Evolutionary conservation across 2,113 vertebrate species (phyloP).

Genomic region (Hippocampus mohnikei): DNA sequence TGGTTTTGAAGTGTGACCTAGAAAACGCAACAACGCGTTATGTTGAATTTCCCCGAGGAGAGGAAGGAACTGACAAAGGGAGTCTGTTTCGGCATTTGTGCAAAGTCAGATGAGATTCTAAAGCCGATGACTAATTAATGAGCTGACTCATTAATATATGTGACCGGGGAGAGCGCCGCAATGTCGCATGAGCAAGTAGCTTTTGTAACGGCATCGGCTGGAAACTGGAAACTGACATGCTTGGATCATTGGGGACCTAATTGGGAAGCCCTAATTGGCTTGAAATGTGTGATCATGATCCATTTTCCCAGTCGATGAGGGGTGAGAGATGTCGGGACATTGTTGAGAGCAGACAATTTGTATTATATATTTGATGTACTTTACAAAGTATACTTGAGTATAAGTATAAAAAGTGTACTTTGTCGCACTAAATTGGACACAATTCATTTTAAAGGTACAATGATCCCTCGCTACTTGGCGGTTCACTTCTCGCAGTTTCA

Average conservation of each 20-base stretch:
- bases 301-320: background rate
- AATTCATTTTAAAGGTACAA: too few species aligned
- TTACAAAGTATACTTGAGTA: too few species aligned
- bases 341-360: too few species aligned
- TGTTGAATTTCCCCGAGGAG: slow-evolving; percentile 22
- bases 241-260: background rate
- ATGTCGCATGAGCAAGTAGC: background rate
- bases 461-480: too few species aligned
- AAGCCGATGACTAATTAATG: slow-evolving; percentile 50
- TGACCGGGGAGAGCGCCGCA: background rate
- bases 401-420: too few species aligned
- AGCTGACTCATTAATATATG: slow-evolving; percentile 26
- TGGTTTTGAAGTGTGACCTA: slow-evolving; percentile 1
- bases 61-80: slow-evolving; percentile 26
- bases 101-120: slow-evolving; percentile 33
- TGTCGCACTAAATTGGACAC: too few species aligned
- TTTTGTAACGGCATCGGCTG: slow-evolving; percentile 8
- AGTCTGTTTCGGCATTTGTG: slow-evolving; percentile 31
- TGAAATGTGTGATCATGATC: background rate
- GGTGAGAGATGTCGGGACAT: too few species aligned
- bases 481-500: too few species aligned
- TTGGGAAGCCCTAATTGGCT: background rate
- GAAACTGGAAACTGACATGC: background rate
- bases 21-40: background rate
- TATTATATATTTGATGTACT: too few species aligned